Evolutionary conservation across 1,140 invertebrate genomes (phyloP), one percentile per base, ranked within the genome.

Genomic region (Brachionus plicatilis): DNA sequence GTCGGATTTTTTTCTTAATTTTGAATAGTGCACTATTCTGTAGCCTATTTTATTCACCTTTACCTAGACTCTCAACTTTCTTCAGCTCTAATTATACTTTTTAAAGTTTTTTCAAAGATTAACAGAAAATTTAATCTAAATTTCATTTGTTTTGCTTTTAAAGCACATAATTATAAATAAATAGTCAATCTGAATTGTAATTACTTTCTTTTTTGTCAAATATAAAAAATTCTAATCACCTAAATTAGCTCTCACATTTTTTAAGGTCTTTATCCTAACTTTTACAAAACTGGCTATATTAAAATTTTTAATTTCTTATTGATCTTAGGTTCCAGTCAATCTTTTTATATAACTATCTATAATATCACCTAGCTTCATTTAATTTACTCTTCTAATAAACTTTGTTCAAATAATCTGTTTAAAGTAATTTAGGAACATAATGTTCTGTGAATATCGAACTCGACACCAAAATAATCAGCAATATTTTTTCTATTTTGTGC

Each of bases 1-100:
- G 68, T 72, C 68, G 68, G 37, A 72, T 72, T 41, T 72, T 37
- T 70, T 43, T 72, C 37, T 68, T 41, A n/a, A 68, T n/a, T 68
- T 68, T 11, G 33, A 68, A 68, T 68, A 68, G 66, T 68, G 27
- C 66, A 24, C 41, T 72, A 37, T 41, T 72, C 41, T 43, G 41
- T 72, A 60, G 53, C 53, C 53, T 60, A 60, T 60, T 60, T 60
- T 20, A 60, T 72, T 43, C 37, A 72, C 37, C 68, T 41, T 41
- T 72, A 41, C 68, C 17, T 68, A 68, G 33, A 33, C 53, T 60
- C 53, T 60, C 53, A 60, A 60, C 53, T 60, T 60, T 60, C 53
- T 60, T 60, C 20, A 60, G 53, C 5, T 60, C 53, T 60, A 60
- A 60, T 60, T 60, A 60, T 60, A 60, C 53, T 60, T 60, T 60